A percentile compares a stretch with the other conserved stretches of the same genome.
phyloP scores from a whole-genome alignment of 2,113 vertebrate genomes.

The Heteronetta atricapilla region DNA sequence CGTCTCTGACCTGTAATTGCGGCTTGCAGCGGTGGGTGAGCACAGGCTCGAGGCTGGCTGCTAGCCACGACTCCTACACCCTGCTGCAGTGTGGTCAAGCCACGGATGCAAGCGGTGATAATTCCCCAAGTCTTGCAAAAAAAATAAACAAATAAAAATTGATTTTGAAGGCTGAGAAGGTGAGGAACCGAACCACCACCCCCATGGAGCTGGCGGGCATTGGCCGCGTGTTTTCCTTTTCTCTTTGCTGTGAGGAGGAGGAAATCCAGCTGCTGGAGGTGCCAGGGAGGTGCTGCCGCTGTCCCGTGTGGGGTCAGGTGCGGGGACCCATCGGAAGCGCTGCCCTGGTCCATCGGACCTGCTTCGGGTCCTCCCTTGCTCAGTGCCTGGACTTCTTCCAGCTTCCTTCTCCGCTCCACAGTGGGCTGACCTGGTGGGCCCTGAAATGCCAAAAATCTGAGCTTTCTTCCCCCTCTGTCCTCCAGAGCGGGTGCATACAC shows the following conservation, averaged over 20 bases:
- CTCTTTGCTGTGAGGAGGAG: not conserved
- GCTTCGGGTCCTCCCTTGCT: not conserved
- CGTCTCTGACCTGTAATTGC: not conserved
- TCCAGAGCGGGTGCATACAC: too few relatives aligned
- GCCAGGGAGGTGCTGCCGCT: not conserved
- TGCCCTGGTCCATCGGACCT: not conserved
- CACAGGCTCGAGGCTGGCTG: not conserved
- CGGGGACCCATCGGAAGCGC: not conserved
- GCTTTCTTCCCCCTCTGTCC: not conserved
- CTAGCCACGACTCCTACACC: not conserved
- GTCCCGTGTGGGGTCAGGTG: accelerated
- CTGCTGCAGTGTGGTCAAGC: accelerated
- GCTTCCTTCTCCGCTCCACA: too few relatives aligned
- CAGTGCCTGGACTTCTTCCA: not conserved
- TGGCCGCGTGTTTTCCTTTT: not conserved
- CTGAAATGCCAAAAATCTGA: not conserved
- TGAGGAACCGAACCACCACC: not conserved
- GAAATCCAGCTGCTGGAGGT: not conserved
- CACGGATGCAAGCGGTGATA: not conserved
- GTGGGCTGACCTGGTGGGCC: not conserved
- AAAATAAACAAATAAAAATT: not conserved
- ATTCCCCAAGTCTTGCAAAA: not conserved
- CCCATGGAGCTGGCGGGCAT: accelerated
- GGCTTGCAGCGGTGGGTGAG: not conserved
- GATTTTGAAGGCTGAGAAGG: not conserved